Base-by-base conservation (phyloP, 1,140 invertebrate genomes). In the Cecropterus lyciades region DNA sequence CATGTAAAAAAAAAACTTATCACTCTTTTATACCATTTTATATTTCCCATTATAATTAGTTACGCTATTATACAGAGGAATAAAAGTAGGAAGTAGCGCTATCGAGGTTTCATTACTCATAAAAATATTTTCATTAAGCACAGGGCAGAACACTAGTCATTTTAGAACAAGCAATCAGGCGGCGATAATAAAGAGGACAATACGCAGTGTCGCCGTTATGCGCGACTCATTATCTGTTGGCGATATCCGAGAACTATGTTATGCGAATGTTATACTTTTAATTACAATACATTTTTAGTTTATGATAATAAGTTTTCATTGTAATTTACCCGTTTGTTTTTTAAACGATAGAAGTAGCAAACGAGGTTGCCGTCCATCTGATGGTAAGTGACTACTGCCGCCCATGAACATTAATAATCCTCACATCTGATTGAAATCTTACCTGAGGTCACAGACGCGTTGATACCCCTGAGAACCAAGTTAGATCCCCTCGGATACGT, bases 101-200 rank as follows among this genome's bases (percentile, higher is more conserved):
- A 55, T 55, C 37, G 33, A 55, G 33, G 33, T 15, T 55, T 37
- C 9, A 55, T 55, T 55, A 55, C 33, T 55, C 37, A 37, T 55
- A 55, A 55, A 40, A 55, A 55, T 30, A 40, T 55, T 55, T 37
- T 55, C 52, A 55, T 55, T 55, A 55, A 15, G 33, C 30, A 55
- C 30, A 46, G 20, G 40, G 13, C 20, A 16, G 42, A 14, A 59
- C 45, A 27, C 42, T 14, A 59, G 42, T 59, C 20, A 59, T 46
- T 59, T 59, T 46, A 43, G 40, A 43, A 57, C 37, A 57, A 57
- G 55, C 17, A 57, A 57, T 57, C 55, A 57, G 55, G 55, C 55
- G 51, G 51, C 51, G 27, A 57, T 57, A 57, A 57, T 57, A 57
- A 57, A 57, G 40, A 27, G 17, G 8, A 24, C 40, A 43, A 43